Evolutionary conservation across 1,140 invertebrate genomes (phyloP).

Genomic region (Euura saliciscinereae): DNA sequence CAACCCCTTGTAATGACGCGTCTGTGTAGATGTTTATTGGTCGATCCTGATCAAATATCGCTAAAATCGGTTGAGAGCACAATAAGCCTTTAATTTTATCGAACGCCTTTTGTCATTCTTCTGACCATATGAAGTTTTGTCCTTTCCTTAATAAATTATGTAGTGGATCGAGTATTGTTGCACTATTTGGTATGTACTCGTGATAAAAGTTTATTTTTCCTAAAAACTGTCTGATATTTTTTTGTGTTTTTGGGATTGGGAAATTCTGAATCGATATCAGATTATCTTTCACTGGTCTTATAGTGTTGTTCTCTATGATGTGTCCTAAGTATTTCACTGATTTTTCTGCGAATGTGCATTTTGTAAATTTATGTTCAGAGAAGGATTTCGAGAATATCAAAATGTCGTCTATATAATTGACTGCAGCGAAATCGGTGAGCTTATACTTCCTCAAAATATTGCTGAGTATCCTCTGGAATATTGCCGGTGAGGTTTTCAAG

Average conservation of each 20-base stretch:
- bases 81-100: constrained; percentile 25
- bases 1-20: constrained; percentile 21
- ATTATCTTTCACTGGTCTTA: constrained; percentile 22
- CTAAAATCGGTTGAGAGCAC: constrained; percentile 26
- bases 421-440: constrained; percentile 26
- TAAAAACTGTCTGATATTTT: constrained; percentile 10
- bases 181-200: constrained; percentile 29
- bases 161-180: constrained; percentile 36
- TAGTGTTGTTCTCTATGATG: constrained; percentile 40
- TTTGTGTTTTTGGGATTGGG: constrained; percentile 9
- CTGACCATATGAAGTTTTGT: neutral
- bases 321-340: constrained; percentile 44
- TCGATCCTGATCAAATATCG: constrained; percentile 33
- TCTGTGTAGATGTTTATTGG: constrained; percentile 31
- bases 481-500: constrained; percentile 22
- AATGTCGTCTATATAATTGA: constrained; percentile 31
- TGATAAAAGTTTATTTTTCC: constrained; percentile 14
- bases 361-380: constrained; percentile 36
- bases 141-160: constrained; percentile 32
- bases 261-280: constrained; percentile 8
- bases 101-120: constrained; percentile 27
- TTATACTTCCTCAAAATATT: constrained; percentile 40
- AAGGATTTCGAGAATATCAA: constrained; percentile 30
- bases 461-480: constrained; percentile 25
- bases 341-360: constrained; percentile 41